Conservation (phyloP, 2,797 vertebrate genomes). For the Megaceryle alcyon region DNA sequence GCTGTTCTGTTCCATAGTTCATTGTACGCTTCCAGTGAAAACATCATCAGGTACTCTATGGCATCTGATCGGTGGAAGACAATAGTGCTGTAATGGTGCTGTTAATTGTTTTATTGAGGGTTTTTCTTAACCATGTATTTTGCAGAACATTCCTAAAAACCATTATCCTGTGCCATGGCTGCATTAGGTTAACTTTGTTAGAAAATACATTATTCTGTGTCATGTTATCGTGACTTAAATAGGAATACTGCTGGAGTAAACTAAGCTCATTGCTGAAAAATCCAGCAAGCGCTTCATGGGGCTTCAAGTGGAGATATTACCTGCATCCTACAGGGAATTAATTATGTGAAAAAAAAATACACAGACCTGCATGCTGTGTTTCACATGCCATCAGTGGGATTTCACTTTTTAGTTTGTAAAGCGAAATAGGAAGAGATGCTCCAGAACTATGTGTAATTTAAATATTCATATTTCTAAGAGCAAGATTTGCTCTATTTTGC, state of each 20-base stretch:
- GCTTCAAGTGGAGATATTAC: background rate
- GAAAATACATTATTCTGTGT: background rate
- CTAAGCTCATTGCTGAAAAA: background rate
- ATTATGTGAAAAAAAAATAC: background rate
- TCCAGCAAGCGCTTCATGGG: background rate
- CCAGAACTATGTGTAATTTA: background rate
- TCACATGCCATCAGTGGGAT: background rate
- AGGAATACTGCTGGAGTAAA: background rate
- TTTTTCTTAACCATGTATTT: background rate
- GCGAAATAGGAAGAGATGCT: background rate
- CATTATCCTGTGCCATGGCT: background rate
- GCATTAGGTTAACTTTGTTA: background rate
- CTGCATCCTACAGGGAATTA: background rate
- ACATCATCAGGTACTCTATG: background rate
- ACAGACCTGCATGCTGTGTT: background rate
- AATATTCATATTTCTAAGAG: background rate
- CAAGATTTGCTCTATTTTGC: background rate
- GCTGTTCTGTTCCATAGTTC: background rate
- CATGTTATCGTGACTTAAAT: background rate
- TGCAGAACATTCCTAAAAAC: background rate
- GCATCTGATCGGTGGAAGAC: background rate
- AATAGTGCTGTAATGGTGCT: background rate
- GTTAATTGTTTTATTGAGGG: background rate
- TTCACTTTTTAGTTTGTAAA: background rate
- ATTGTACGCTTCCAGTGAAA: background rate